A percentile compares a stretch with the other conserved stretches of the same genome.
Evolutionary conservation across 2,888 invertebrate species (phyloP).

Genomic region (Dasysyrphus albostriatus): DNA sequence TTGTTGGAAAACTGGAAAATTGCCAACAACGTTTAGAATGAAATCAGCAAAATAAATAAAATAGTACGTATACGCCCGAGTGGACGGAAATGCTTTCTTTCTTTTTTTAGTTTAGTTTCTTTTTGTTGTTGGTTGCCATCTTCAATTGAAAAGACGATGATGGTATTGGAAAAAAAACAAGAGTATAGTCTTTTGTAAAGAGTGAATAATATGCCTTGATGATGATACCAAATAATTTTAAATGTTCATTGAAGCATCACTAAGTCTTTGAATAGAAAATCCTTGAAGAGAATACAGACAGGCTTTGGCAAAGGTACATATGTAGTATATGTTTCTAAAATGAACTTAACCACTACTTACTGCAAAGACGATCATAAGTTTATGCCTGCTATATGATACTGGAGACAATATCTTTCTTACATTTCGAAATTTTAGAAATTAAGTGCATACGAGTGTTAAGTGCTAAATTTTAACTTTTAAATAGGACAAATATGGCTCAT

Average conservation of each 20-base stretch:
- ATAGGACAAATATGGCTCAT: too few species aligned
- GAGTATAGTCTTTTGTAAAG: constrained; percentile 30
- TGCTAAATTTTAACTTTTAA: too few species aligned
- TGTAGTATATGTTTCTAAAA: neutral
- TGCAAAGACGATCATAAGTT: too few species aligned
- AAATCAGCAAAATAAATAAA: constrained; percentile 71
- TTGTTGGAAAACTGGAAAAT: constrained; percentile 73
- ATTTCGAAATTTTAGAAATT: too few species aligned
- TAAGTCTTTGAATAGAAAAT: constrained; percentile 14
- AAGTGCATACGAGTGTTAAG: too few species aligned
- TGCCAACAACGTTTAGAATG: constrained; percentile 69
- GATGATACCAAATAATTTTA: constrained; percentile 13
- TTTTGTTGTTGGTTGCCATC: neutral
- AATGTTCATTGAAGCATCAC: constrained; percentile 37
- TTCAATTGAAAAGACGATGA: neutral
- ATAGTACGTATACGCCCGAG: constrained; percentile 52
- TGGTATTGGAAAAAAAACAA: constrained; percentile 20
- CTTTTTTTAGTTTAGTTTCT: neutral
- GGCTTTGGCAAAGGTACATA: neutral
- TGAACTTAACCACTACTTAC: neutral
- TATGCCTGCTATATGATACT: too few species aligned
- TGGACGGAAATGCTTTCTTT: constrained; percentile 33
- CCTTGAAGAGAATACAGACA: constrained; percentile 1
- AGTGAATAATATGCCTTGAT: constrained; percentile 42
- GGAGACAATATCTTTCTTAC: too few species aligned